A percentile compares a stretch with the other conserved stretches of the same genome.
These are phyloP conservation scores for Cyclargus thomasi DNA, from an alignment of 1,140 invertebrate species.

Conservation along the genomic window DNA sequence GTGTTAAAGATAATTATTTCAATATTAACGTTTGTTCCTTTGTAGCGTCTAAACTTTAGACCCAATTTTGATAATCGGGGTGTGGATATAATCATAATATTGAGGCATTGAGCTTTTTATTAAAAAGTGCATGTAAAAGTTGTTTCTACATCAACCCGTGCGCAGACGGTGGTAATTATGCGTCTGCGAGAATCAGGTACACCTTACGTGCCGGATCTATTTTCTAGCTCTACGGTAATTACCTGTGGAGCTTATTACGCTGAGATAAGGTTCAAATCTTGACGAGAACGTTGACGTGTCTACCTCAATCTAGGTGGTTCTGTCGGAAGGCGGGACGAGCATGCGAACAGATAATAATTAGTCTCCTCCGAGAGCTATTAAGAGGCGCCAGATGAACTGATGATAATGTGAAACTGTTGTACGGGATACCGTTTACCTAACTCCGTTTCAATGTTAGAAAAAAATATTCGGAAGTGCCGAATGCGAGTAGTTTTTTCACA, in stretches of 20 bases:
- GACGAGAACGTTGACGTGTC: background rate
- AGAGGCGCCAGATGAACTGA: constrained; percentile 68
- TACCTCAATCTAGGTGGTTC: constrained; percentile 22
- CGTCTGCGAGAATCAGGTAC: background rate
- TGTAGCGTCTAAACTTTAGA: too few species aligned
- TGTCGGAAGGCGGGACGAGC: constrained; percentile 45
- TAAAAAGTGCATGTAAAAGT: background rate
- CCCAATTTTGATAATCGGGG: too few species aligned
- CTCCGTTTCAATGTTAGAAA: too few species aligned
- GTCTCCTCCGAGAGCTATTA: constrained; percentile 60
- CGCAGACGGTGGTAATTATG: background rate
- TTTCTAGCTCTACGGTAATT: background rate
- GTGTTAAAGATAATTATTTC: background rate
- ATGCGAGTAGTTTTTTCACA: too few species aligned
- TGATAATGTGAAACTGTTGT: constrained; percentile 26
- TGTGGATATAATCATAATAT: too few species aligned
- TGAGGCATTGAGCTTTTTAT: too few species aligned
- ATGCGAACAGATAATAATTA: constrained; percentile 71
- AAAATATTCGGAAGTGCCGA: too few species aligned
- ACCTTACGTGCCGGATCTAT: background rate
- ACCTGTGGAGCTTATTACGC: too few species aligned
- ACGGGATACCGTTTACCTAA: background rate
- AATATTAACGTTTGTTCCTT: background rate
- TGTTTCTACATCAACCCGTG: background rate
- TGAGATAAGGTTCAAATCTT: too few species aligned